Base-by-base conservation (phyloP, 1,140 invertebrate genomes). In the Pseudomyrmex flavicornis region DNA sequence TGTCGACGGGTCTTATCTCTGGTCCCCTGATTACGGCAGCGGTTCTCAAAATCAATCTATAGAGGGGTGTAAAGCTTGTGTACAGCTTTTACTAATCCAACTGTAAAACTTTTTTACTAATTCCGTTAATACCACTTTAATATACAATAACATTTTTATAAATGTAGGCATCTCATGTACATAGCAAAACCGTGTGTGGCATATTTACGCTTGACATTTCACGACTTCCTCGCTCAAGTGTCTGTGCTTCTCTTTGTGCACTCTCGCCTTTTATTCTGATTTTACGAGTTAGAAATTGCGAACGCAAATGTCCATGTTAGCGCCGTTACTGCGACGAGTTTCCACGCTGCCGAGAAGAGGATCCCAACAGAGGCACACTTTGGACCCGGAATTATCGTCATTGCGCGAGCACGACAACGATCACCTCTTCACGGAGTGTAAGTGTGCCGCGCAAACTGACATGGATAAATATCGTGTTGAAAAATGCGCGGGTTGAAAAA, bases 281-380 rank as follows among this genome's bases (percentile, higher is more conserved):
- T 48, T 61, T 15, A 13, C 66, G 20, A 63, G 15, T 75, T 61
- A 52, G 79, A n/a, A 65, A 68, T 66, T 66, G 63, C 62, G 72
- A 79, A 82, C 56, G 58, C n/a, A 83, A 70, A 87, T 89, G 26
- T 91, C 76, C 70, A 35, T 87, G 82, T 90, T 90, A 93, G 93
- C 92, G 35, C 92, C 92, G n/a, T 91, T 93, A 50, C 79, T 93
- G 80, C 92, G 93, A 86, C 92, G 91, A 89, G 88, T 90, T 59
- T 82, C 90, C 62, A 91, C 91, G 58, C 72, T 91, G 84, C 87
- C 91, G 22, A 91, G 83, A 84, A 89, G 83, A 85, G 85, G 85
- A 76, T 89, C 75, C 20, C 86, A 89, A 70, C 85, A 91, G 56
- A 91, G 91, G 77, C 89, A 92, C 61, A 93, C 93, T 5, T 88